Evolutionary conservation across 2,113 vertebrate species (phyloP).

Genomic region (Rhabdomys dilectus): DNA sequence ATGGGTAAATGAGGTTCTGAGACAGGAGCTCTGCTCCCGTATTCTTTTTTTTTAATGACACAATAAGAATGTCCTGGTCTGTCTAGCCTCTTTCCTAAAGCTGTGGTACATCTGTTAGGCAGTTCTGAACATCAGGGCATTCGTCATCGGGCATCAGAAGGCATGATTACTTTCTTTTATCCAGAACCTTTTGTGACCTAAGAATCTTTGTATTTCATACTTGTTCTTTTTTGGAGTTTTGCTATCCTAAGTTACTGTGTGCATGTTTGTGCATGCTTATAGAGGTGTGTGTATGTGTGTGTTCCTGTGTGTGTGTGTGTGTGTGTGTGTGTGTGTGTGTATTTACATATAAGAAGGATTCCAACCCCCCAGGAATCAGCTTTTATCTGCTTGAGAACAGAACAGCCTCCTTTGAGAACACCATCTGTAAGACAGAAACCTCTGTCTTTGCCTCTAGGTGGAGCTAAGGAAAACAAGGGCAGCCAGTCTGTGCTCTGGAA

Average conservation of each 20-base stretch:
- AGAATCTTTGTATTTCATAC: background rate
- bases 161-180: background rate
- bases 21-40: background rate
- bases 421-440: background rate
- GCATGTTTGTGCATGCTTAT: background rate
- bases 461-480: background rate
- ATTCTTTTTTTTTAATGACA: background rate
- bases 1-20: background rate
- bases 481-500: background rate
- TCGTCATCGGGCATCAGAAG: fast-evolving
- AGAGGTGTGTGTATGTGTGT: background rate
- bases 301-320: background rate
- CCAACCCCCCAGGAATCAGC: background rate
- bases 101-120: background rate
- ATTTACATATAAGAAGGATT: background rate
- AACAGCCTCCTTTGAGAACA: background rate
- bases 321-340: background rate
- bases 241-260: background rate
- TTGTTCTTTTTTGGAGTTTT: background rate
- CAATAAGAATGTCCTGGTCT: background rate
- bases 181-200: background rate
- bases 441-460: background rate
- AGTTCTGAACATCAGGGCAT: background rate
- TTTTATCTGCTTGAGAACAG: background rate
- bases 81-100: background rate